Evolutionary conservation across 2,113 vertebrate genomes (phyloP), one percentile per base, ranked within the genome.

Genomic region (Zingel zingel): DNA sequence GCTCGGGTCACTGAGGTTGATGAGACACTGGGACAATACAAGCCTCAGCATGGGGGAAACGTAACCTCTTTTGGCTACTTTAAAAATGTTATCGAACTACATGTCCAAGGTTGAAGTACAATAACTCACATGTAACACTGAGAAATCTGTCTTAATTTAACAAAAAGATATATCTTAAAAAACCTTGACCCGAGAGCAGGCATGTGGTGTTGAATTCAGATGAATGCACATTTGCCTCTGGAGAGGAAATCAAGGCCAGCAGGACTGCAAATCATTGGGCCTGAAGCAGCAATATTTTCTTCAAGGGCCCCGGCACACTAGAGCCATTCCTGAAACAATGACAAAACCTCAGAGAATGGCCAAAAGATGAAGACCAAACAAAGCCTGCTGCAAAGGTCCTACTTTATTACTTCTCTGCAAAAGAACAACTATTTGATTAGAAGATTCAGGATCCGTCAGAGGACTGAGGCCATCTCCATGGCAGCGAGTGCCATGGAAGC

Each of bases 361-460:
- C 27, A 71, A 54, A 74, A 80, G 79, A 84, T 63, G 48, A 62
- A 87, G 82, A 81, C 72, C 84, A 88, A 82, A 82, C 84, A 87
- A 85, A 84, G 64, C 77, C 51, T 58, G 69, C 33, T 51, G 74
- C 70, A 81, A 81, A 59, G 58, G 23, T 73, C 50, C 30, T 18
- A 2, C 68, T 86, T 86, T 81, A 88, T 85, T 92, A 64, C 88
- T 77, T 82, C 1, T 84, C 43, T 48, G 62, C 30, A 70, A 53
- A 83, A 43, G n/a, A 82, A 73, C 87, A 90, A 91, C 92, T 84
- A 91, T 90, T 89, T 81, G 71, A 86, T 61, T 5, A 57, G 80
- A 83, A 19, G n/a, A 85, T 69, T 88, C 59, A 54, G 77, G 78
- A 88, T 81, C 62, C 19, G 14, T 65, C 47, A 56, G 45, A 78